Conservation (phyloP, 2,113 vertebrate genomes). For the Poecilia latipinna region DNA sequence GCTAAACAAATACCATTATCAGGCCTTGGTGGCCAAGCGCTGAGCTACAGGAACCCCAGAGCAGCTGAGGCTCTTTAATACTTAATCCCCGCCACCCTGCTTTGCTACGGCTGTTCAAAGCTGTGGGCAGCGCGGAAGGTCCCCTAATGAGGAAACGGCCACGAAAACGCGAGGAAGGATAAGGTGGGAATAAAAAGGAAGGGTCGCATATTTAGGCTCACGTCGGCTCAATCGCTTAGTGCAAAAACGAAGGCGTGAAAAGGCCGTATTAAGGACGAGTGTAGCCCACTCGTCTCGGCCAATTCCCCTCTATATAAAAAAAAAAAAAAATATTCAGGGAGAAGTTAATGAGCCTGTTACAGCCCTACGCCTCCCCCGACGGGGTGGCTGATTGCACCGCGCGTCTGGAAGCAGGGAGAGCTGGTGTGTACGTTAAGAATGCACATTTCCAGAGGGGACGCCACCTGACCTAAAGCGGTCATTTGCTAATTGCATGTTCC, state of each 20-base stretch:
- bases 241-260: conserved; percentile 26
- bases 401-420: conserved; percentile 52
- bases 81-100: conserved; percentile 66
- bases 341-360: conserved; percentile 71
- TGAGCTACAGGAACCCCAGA: conserved; percentile 63
- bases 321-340: conserved; percentile 48
- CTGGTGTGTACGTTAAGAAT: conserved; percentile 23
- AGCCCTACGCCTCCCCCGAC: conserved; percentile 52
- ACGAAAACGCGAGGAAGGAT: conserved; percentile 38
- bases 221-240: conserved; percentile 36
- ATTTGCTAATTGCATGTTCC: conserved; percentile 54
- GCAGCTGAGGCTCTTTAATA: conserved; percentile 73
- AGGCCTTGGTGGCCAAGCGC: conserved; percentile 61
- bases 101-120: conserved; percentile 43
- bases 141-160: conserved; percentile 63
- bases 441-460: conserved; percentile 20
- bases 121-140: conserved; percentile 33
- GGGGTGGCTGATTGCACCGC: conserved; percentile 64
- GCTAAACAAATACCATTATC: conserved; percentile 83
- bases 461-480: conserved; percentile 62
- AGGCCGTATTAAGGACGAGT: conserved; percentile 35
- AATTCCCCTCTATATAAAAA: conserved; percentile 42
- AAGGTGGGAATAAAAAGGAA: conserved; percentile 27
- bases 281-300: conserved; percentile 40
- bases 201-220: conserved; percentile 9